Evolutionary conservation across 2,888 invertebrate species (phyloP).

Genomic region (Drosophila siamana): DNA sequence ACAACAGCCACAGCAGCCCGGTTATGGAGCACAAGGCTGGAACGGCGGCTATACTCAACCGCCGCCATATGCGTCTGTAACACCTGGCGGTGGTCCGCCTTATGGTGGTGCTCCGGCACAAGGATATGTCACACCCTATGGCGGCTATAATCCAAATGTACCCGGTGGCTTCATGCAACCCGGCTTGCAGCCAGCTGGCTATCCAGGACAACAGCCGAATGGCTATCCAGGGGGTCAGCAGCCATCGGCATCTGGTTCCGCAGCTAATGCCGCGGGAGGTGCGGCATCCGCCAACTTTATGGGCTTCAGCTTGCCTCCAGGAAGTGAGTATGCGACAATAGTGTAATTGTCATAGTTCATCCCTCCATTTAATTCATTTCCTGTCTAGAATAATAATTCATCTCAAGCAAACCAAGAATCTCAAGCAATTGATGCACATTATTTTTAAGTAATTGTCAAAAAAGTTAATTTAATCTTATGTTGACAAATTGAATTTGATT

Average conservation of each 20-base stretch:
- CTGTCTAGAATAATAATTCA: slow-evolving; percentile 25
- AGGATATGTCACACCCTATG: slow-evolving; percentile 58
- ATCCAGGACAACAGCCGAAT: slow-evolving; percentile 48
- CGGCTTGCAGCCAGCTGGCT: slow-evolving; percentile 45
- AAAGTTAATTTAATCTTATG: neutral
- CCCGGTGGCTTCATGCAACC: slow-evolving; percentile 76
- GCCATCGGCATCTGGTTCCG: slow-evolving; percentile 40
- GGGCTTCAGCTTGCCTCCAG: slow-evolving; percentile 84
- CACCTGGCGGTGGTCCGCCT: slow-evolving; percentile 56
- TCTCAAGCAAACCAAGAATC: slow-evolving; percentile 8
- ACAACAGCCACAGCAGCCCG: slow-evolving; percentile 59
- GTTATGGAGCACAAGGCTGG: slow-evolving; percentile 67
- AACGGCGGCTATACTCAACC: slow-evolving; percentile 74
- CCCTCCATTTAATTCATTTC: slow-evolving; percentile 16
- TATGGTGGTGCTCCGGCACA: slow-evolving; percentile 62
- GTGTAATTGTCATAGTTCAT: neutral
- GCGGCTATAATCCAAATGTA: slow-evolving; percentile 65
- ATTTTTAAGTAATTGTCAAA: neutral
- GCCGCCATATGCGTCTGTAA: slow-evolving; percentile 64
- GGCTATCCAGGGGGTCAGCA: slow-evolving; percentile 58
- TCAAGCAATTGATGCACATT: neutral
- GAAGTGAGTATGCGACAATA: slow-evolving; percentile 81
- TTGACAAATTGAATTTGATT: neutral
- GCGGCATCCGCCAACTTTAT: slow-evolving; percentile 66
- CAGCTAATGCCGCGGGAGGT: slow-evolving; percentile 53